Conservation (phyloP, 64 coral and sea anemone genomes). For the Pocillopora verrucosa region DNA sequence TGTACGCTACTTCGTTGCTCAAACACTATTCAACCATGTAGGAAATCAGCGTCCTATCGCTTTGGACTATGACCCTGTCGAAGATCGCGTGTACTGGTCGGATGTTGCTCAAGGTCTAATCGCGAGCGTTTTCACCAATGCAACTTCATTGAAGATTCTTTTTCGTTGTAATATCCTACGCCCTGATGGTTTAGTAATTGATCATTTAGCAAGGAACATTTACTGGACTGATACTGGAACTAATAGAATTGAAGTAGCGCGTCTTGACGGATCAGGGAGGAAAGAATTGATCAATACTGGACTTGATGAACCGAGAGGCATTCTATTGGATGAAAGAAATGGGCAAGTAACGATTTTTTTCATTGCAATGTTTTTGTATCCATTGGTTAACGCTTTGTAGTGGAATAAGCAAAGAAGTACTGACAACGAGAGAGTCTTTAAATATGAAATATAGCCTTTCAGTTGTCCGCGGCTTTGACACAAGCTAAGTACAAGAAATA, state of each 20-base stretch:
- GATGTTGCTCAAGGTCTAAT: constrained; percentile 51
- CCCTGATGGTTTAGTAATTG: constrained; percentile 62
- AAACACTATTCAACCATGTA: constrained; percentile 20
- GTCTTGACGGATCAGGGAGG: constrained; percentile 55
- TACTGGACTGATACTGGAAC: constrained; percentile 77
- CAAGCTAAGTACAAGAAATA: too few relatives aligned
- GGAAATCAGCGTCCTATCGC: constrained; percentile 56
- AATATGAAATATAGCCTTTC: too few relatives aligned
- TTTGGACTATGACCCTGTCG: constrained; percentile 60
- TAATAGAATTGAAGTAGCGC: constrained; percentile 45
- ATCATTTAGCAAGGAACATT: constrained; percentile 61
- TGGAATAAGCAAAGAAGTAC: too few relatives aligned
- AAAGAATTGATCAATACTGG: constrained; percentile 23
- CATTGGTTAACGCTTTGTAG: too few relatives aligned
- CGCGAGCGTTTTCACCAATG: constrained; percentile 46
- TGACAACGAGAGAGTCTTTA: too few relatives aligned
- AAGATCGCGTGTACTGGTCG: constrained; percentile 64
- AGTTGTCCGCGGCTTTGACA: too few relatives aligned
- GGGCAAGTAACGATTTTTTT: constrained; percentile 20
- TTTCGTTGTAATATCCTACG: constrained; percentile 11
- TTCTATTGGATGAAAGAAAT: constrained; percentile 41
- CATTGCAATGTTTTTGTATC: not conserved
- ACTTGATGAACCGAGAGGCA: constrained; percentile 47
- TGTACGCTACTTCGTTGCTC: constrained; percentile 41
- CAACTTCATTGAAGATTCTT: constrained; percentile 29